phyloP scores from a whole-genome alignment of 2,797 vertebrate species.

The Psittacula derbiana region DNA sequence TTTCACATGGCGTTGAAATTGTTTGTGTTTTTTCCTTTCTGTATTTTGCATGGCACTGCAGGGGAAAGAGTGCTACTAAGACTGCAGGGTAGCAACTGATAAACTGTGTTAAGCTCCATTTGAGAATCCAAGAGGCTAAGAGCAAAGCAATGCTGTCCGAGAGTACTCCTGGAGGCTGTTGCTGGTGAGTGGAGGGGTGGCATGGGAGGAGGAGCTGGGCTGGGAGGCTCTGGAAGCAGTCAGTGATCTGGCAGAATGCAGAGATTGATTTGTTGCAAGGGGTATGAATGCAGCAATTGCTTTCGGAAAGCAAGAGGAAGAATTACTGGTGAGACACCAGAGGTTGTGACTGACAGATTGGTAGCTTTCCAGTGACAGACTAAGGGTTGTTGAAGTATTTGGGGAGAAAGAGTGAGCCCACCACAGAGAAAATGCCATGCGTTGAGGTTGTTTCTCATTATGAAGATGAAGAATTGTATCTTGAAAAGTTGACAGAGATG shows the following conservation, averaged over 20 bases:
- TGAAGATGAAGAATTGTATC: conserved; percentile 45
- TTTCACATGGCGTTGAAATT: background rate
- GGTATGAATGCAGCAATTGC: conserved; percentile 16
- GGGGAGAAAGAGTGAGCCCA: conserved; percentile 35
- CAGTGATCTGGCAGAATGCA: background rate
- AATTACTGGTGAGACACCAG: conserved; percentile 49
- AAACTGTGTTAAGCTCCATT: background rate
- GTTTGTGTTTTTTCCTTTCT: background rate
- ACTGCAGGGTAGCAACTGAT: background rate
- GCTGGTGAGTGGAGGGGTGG: background rate
- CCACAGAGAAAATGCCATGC: conserved; percentile 37
- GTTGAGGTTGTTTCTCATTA: conserved; percentile 10
- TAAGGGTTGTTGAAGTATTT: conserved; percentile 39
- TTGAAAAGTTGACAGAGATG: conserved; percentile 24
- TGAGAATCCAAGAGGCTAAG: background rate
- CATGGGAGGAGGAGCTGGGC: background rate
- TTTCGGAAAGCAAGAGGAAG: conserved; percentile 31
- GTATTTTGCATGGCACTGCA: background rate
- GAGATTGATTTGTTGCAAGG: conserved; percentile 20
- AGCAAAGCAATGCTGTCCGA: background rate
- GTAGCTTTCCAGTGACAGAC: conserved; percentile 50
- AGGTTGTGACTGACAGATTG: conserved; percentile 52
- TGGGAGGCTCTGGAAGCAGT: background rate
- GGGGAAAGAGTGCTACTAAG: background rate
- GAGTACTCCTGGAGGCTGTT: background rate